A percentile compares a stretch with the other conserved stretches of the same genome.
Evolutionary conservation across 2,888 invertebrate genomes (phyloP).

Genomic region (Agonopterix arenella): DNA sequence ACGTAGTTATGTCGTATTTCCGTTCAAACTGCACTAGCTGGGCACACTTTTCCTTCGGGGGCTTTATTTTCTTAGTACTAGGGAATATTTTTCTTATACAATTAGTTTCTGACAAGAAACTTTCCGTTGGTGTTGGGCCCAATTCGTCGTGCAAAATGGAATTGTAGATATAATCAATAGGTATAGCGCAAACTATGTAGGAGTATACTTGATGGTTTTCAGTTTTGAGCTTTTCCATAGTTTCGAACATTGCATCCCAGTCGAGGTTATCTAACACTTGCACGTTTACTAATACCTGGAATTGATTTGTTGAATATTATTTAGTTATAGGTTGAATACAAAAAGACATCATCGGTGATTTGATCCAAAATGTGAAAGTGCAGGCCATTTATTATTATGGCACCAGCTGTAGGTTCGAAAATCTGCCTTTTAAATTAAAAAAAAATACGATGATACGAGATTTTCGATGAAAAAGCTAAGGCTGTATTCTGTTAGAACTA

Average conservation of each 20-base stretch:
- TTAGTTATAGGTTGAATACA: too few species aligned
- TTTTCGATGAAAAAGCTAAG: too few species aligned
- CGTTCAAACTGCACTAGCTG: conserved; percentile 31
- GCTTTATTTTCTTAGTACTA: conserved; percentile 22
- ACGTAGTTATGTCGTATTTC: conserved; percentile 42
- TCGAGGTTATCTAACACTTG: conserved; percentile 48
- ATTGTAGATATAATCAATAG: conserved; percentile 59
- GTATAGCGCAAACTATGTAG: conserved; percentile 48
- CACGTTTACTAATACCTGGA: conserved; percentile 54
- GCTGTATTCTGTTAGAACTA: too few species aligned
- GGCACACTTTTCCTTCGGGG: conserved; percentile 17
- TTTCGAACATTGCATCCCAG: conserved; percentile 42
- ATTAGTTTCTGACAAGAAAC: conserved; percentile 22
- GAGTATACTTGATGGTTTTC: conserved; percentile 43
- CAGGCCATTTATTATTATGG: too few species aligned
- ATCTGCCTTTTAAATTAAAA: too few species aligned
- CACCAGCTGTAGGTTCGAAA: too few species aligned
- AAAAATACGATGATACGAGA: too few species aligned
- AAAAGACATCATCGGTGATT: too few species aligned
- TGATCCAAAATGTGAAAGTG: too few species aligned
- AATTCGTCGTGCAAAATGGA: conserved; percentile 31
- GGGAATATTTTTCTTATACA: conserved; percentile 19
- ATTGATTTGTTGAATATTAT: not conserved
- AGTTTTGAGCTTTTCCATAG: conserved; percentile 44
- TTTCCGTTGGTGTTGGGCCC: conserved; percentile 19